Evolutionary conservation across 2,113 vertebrate species (phyloP).

Genomic region (Apteryx mantelli): DNA sequence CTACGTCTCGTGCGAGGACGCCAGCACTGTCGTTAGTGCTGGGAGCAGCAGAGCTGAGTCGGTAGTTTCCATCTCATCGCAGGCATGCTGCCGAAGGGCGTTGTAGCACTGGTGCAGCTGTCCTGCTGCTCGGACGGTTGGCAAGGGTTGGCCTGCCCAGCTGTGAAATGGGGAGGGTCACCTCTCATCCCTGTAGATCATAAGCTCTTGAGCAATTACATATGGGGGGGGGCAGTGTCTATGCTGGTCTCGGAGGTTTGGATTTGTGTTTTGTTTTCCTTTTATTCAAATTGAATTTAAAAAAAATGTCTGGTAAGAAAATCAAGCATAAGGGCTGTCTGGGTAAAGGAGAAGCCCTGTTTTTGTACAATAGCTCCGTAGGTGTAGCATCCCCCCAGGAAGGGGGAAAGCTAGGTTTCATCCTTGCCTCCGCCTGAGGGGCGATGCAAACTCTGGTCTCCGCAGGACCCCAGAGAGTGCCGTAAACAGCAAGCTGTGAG

Average conservation of each 20-base stretch:
- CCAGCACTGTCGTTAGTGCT: not conserved
- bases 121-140: not conserved
- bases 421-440: slow-evolving; percentile 44
- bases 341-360: slow-evolving; percentile 4
- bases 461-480: slow-evolving; percentile 36
- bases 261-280: not conserved
- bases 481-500: not conserved
- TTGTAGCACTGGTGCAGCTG: not conserved
- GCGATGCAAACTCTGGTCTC: slow-evolving; percentile 11
- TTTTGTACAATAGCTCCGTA: not conserved
- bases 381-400: not conserved
- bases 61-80: not conserved
- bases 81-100: not conserved
- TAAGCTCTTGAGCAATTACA: not conserved
- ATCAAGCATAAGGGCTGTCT: slow-evolving; percentile 53
- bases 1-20: not conserved
- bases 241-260: not conserved
- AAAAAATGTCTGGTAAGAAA: not conserved
- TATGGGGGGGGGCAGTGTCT: not conserved
- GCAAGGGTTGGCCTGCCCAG: not conserved
- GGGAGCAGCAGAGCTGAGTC: not conserved
- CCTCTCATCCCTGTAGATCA: not conserved
- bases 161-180: not conserved
- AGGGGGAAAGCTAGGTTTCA: not conserved
- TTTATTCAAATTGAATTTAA: not conserved